phyloP scores from a whole-genome alignment of 1,140 invertebrate genomes.

The Drosophila santomea region DNA sequence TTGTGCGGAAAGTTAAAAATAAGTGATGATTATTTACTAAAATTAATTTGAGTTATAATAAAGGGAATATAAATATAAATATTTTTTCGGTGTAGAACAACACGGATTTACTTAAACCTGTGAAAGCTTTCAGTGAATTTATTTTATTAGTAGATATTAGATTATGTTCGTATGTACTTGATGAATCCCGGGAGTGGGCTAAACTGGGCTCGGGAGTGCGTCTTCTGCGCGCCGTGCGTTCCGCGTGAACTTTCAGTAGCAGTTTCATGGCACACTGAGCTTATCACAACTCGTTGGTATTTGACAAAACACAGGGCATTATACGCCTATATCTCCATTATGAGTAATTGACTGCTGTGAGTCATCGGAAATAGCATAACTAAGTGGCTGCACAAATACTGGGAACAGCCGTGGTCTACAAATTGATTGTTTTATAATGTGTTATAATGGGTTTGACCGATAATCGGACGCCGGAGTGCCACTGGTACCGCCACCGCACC shows the following conservation, averaged over 20 bases:
- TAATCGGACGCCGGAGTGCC: constrained; percentile 19
- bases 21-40: no score
- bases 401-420: constrained; percentile 2
- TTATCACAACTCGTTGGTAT: constrained; percentile 39
- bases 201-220: constrained; percentile 61
- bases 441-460: constrained; percentile 40
- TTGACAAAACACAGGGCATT: constrained; percentile 17
- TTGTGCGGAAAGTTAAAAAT: no score
- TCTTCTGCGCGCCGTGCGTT: constrained; percentile 71
- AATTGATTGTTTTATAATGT: constrained; percentile 11
- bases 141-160: not conserved
- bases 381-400: constrained; percentile 6
- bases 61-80: not conserved
- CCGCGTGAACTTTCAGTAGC: constrained; percentile 78
- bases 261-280: constrained; percentile 68
- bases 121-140: not conserved
- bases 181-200: constrained; percentile 37
- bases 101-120: not conserved
- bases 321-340: constrained; percentile 4
- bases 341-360: constrained; percentile 43
- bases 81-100: not conserved
- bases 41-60: not conserved
- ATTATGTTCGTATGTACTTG: constrained; percentile 26
- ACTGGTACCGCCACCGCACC: constrained; percentile 61
- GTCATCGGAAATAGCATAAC: constrained; percentile 27